Conservation (phyloP, 2,888 invertebrate species). For the Drosophila neonasuta region DNA sequence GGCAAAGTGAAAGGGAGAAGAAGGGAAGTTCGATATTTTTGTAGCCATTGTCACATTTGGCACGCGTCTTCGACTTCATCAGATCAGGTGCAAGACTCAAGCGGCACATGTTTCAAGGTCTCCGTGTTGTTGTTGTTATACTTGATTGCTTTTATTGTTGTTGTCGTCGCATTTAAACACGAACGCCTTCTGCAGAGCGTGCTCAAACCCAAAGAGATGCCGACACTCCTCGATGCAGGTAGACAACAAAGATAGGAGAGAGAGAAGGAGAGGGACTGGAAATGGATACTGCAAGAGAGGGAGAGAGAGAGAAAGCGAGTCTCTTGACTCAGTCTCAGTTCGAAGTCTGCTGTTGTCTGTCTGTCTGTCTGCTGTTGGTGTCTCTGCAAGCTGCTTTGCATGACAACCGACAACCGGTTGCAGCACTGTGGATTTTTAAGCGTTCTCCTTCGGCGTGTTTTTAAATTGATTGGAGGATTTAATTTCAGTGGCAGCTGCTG, state of each 20-base stretch:
- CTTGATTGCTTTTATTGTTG: slow-evolving; percentile 71
- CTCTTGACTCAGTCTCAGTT: slow-evolving; percentile 23
- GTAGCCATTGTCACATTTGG: slow-evolving; percentile 66
- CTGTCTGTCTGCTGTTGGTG: too few relatives aligned
- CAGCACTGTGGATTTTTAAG: slow-evolving; percentile 54
- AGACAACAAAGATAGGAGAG: slow-evolving; percentile 5
- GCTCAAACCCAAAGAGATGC: slow-evolving; percentile 50
- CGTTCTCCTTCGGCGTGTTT: slow-evolving; percentile 42
- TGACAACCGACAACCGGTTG: slow-evolving; percentile 69
- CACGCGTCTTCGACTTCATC: slow-evolving; percentile 58
- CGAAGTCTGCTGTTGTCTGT: neutral
- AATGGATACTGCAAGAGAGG: slow-evolving; percentile 2
- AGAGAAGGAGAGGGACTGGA: neutral
- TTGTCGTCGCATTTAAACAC: slow-evolving; percentile 68
- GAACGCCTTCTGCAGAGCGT: slow-evolving; percentile 67
- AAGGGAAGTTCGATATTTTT: neutral
- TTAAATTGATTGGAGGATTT: slow-evolving; percentile 78
- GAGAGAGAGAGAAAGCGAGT: too few relatives aligned
- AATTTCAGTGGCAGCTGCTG: slow-evolving; percentile 76
- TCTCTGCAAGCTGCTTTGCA: slow-evolving; percentile 62
- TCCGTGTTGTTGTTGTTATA: slow-evolving; percentile 12
- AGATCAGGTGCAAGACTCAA: slow-evolving; percentile 62
- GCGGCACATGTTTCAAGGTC: neutral
- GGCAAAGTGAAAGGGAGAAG: neutral
- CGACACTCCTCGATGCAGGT: slow-evolving; percentile 29